Evolutionary conservation across 23 tunicate species (phyloP).

Genomic region (Aplidium turbinatum): DNA sequence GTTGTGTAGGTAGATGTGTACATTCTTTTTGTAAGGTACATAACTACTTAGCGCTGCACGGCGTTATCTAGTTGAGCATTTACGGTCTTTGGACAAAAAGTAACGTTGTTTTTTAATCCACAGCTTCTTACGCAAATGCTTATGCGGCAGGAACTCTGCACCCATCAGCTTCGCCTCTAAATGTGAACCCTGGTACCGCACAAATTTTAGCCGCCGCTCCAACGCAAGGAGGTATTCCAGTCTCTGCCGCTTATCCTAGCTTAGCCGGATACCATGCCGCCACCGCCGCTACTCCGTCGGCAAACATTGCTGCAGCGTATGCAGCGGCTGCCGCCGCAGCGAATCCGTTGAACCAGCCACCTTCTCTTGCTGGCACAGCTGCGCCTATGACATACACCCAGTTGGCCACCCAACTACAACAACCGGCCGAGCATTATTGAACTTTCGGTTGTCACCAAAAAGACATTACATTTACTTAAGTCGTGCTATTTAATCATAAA

Average conservation of each 20-base stretch:
- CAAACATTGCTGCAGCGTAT: constrained; percentile 41
- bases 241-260: constrained; percentile 27
- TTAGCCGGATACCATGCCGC: constrained; percentile 38
- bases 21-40: too few relatives aligned
- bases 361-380: constrained; percentile 37
- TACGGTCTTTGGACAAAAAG: too few relatives aligned
- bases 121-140: constrained; percentile 19
- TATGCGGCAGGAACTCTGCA: constrained; percentile 34
- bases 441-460: too few relatives aligned
- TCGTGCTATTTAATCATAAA: too few relatives aligned
- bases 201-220: constrained; percentile 57
- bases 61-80: too few relatives aligned
- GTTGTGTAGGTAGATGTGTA: too few relatives aligned
- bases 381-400: constrained; percentile 59
- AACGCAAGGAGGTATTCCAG: constrained; percentile 46
- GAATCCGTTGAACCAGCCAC: constrained; percentile 23
- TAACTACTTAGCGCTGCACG: too few relatives aligned
- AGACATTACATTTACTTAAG: too few relatives aligned
- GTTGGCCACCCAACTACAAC: constrained; percentile 74
- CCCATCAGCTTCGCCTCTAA: constrained; percentile 31
- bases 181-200: constrained; percentile 38
- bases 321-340: constrained; percentile 46
- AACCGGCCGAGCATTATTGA: constrained; percentile 48
- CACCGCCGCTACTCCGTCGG: too few relatives aligned
- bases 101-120: too few relatives aligned